Percentiles rank a stretch among this genome's conserved stretches.
These are phyloP conservation scores for Cryptosula pallasiana DNA, from an alignment of 2,888 invertebrate genomes.

Conservation along the genomic window DNA sequence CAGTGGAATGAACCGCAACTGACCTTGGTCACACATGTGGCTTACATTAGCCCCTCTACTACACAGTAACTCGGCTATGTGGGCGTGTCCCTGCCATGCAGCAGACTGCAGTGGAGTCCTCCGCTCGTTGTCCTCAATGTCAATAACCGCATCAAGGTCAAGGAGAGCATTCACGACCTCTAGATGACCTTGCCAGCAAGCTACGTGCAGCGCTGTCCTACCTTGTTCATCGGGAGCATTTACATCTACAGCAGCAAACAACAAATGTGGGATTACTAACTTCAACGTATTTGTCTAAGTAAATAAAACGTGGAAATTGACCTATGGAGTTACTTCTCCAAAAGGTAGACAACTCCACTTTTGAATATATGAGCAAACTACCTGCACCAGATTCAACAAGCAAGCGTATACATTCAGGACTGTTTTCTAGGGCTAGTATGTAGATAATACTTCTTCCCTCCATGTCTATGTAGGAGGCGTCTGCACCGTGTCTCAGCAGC, in stretches of 20 bases:
- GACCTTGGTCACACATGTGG: slow-evolving; percentile 84
- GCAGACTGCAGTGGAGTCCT: slow-evolving; percentile 89
- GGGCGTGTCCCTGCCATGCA: slow-evolving; percentile 88
- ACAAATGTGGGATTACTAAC: slow-evolving; percentile 56
- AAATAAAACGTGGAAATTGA: not conserved
- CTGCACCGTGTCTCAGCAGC: slow-evolving; percentile 58
- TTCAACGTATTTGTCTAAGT: not conserved
- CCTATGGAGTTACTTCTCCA: too few species aligned
- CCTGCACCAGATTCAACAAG: slow-evolving; percentile 48
- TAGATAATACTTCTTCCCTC: slow-evolving; percentile 88
- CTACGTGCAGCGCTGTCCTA: slow-evolving; percentile 69
- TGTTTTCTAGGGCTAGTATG: slow-evolving; percentile 65
- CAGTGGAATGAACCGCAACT: too few species aligned
- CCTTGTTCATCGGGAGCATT: slow-evolving; percentile 85
- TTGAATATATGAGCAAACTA: too few species aligned
- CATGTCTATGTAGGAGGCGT: slow-evolving; percentile 81
- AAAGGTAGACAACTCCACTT: too few species aligned
- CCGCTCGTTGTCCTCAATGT: slow-evolving; percentile 56
- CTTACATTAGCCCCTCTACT: slow-evolving; percentile 76
- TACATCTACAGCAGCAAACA: slow-evolving; percentile 65
- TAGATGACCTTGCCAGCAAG: slow-evolving; percentile 81
- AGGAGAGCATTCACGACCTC: slow-evolving; percentile 84
- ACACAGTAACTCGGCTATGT: slow-evolving; percentile 71
- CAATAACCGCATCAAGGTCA: slow-evolving; percentile 76
- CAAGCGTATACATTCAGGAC: slow-evolving; percentile 34